phyloP scores from a whole-genome alignment of 2,888 invertebrate genomes.

The Dryococelus australis region DNA sequence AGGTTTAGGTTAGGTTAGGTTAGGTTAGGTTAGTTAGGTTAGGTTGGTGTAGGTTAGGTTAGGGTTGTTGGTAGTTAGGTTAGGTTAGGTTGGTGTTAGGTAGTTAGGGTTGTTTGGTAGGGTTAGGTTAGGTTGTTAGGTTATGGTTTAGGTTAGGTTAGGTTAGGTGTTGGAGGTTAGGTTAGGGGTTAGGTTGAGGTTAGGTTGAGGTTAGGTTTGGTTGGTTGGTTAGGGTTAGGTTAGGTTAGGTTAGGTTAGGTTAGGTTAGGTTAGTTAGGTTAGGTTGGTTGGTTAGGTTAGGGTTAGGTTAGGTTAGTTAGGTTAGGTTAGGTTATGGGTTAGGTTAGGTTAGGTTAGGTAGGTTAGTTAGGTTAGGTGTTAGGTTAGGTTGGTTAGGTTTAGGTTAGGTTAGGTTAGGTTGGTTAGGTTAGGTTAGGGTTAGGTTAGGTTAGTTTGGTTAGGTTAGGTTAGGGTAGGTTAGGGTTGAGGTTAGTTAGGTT shows the following conservation, averaged over 20 bases:
- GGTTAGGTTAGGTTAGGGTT: constrained; percentile 31
- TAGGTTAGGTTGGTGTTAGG: constrained; percentile 32
- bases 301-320: constrained; percentile 24
- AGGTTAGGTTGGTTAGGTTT: constrained; percentile 31
- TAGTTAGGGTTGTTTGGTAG: constrained; percentile 21
- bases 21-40: constrained; percentile 31
- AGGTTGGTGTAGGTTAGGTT: constrained; percentile 5
- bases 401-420: not conserved
- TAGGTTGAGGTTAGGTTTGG: constrained; percentile 34
- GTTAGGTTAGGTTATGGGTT: constrained; percentile 33
- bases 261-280: constrained; percentile 31
- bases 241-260: constrained; percentile 33
- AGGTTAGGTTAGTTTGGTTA: constrained; percentile 31
- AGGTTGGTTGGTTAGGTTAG: not conserved
- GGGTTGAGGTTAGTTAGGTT: constrained; percentile 38
- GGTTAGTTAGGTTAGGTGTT: constrained; percentile 31
- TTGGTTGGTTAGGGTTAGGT: constrained; percentile 16
- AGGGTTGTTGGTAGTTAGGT: no score
- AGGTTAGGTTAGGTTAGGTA: constrained; percentile 2
- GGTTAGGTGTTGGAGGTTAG: constrained; percentile 31
- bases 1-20: constrained; percentile 46
- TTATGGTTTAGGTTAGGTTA: constrained; percentile 31
- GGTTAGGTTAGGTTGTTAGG: constrained; percentile 30
- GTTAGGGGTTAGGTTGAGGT: constrained; percentile 33
- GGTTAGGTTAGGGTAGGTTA: constrained; percentile 29